phyloP scores from a whole-genome alignment of 2,113 vertebrate genomes.

The Bufo bufo region DNA sequence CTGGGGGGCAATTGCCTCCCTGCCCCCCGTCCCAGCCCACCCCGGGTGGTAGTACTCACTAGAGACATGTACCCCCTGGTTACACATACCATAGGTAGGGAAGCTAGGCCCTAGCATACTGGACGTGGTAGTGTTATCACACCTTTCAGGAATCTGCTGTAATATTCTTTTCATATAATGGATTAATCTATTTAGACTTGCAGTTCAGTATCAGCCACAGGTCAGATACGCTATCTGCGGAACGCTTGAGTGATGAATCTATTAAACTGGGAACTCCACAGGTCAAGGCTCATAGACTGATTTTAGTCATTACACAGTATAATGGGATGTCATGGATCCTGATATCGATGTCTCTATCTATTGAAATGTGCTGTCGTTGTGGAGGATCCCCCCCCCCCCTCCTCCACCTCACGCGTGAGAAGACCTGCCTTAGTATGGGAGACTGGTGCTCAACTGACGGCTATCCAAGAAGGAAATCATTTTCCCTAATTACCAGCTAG shows the following conservation, averaged over 20 bases:
- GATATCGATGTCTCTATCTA: slow-evolving; percentile 42
- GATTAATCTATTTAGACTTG: slow-evolving; percentile 4
- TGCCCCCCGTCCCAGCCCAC: no score
- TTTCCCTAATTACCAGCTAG: slow-evolving; percentile 55
- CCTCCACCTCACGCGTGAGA: not conserved
- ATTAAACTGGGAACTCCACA: slow-evolving; percentile 28
- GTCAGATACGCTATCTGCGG: not conserved
- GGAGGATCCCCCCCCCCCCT: not conserved
- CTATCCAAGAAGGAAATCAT: slow-evolving; percentile 46
- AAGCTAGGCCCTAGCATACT: not conserved
- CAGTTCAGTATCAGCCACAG: not conserved
- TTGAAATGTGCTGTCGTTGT: slow-evolving; percentile 25
- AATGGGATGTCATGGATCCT: slow-evolving; percentile 37
- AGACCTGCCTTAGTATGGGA: slow-evolving; percentile 30
- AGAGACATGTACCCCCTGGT: no score
- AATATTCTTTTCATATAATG: not conserved
- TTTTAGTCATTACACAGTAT: slow-evolving; percentile 40
- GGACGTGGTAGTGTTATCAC: not conserved
- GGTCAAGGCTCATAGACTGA: not conserved
- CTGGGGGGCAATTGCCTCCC: no score
- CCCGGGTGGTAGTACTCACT: no score
- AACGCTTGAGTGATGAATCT: slow-evolving; percentile 5
- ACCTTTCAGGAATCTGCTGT: not conserved
- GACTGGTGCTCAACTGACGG: slow-evolving; percentile 34
- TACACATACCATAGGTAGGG: no score